These are phyloP conservation scores for Gibbula magus DNA, from an alignment of 2,888 invertebrate species.

Conservation along the genomic window DNA sequence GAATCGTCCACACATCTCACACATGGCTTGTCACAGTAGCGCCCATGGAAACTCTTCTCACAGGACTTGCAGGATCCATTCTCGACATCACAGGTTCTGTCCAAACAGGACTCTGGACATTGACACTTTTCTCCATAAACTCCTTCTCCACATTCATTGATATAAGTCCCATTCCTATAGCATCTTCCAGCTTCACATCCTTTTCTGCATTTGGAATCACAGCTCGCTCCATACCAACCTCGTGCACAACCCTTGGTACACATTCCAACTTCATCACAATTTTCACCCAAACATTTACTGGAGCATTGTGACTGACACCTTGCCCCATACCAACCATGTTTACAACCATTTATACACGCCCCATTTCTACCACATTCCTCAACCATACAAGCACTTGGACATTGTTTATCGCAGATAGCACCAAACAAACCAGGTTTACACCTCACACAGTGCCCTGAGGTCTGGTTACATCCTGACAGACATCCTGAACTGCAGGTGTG, in stretches of 20 bases:
- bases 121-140: neutral
- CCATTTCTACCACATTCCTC: neutral
- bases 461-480: neutral
- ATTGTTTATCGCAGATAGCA: too few species aligned
- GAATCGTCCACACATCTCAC: too few species aligned
- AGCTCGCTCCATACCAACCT: neutral
- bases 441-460: too few species aligned
- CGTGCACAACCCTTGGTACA: neutral
- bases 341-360: neutral
- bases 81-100: too few species aligned
- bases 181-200: neutral
- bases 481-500: neutral
- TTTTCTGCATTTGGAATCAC: neutral
- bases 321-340: neutral
- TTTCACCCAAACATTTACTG: too few species aligned
- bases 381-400: too few species aligned
- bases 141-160: neutral
- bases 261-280: neutral
- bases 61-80: too few species aligned
- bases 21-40: too few species aligned
- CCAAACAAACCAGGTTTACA: too few species aligned
- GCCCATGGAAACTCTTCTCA: too few species aligned
- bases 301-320: too few species aligned
- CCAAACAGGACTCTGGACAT: too few species aligned
- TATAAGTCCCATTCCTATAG: neutral